Evolutionary conservation across 92 coral and sea anemone genomes (phyloP).

Genomic region (Paragorgia papillata): DNA sequence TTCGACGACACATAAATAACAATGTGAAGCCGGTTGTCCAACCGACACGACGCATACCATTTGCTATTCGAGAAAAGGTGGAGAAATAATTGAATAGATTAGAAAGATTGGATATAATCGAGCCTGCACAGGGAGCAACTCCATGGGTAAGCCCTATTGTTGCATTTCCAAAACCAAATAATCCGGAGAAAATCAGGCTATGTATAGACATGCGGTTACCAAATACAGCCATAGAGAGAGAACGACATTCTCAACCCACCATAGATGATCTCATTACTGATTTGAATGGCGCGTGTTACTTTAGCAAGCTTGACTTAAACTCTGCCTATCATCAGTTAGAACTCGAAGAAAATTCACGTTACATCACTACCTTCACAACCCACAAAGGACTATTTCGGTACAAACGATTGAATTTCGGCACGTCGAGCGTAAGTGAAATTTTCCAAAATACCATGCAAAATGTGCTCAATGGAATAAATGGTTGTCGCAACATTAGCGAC

Average conservation of each 20-base stretch:
- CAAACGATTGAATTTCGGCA: too few relatives aligned
- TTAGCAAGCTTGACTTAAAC: too few relatives aligned
- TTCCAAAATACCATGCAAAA: too few relatives aligned
- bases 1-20: not conserved
- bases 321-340: too few relatives aligned
- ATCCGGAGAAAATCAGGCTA: slow-evolving; percentile 16
- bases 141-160: slow-evolving; percentile 29
- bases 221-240: slow-evolving; percentile 7
- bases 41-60: slow-evolving; percentile 5
- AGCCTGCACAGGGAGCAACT: slow-evolving; percentile 17
- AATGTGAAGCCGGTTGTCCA: not conserved
- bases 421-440: too few relatives aligned
- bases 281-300: too few relatives aligned
- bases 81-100: slow-evolving; percentile 7
- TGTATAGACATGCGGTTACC: slow-evolving; percentile 31
- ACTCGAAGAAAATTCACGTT: too few relatives aligned
- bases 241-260: slow-evolving; percentile 28
- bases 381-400: too few relatives aligned
- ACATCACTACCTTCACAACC: too few relatives aligned
- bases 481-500: too few relatives aligned
- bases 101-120: slow-evolving; percentile 2
- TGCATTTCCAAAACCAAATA: slow-evolving; percentile 28
- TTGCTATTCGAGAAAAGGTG: slow-evolving; percentile 12
- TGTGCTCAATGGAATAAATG: too few relatives aligned
- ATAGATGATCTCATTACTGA: too few relatives aligned